A percentile compares a stretch with the other conserved stretches of the same genome.
phyloP scores from a whole-genome alignment of 2,797 vertebrate genomes.

The Meriones psammophilus region DNA sequence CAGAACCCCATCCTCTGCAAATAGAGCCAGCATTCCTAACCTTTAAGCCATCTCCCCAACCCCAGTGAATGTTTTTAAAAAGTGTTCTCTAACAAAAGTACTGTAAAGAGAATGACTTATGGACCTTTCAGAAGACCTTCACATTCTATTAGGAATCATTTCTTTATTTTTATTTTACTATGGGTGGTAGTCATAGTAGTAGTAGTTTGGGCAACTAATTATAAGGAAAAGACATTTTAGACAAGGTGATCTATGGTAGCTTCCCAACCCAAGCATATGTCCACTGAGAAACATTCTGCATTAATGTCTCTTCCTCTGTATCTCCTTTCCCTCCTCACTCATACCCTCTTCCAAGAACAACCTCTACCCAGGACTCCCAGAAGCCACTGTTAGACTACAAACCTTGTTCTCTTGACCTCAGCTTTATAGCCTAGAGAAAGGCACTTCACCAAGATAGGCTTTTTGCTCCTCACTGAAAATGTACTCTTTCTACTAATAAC shows the following conservation, averaged over 20 bases:
- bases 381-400: not conserved
- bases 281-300: constrained; percentile 18
- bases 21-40: not conserved
- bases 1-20: not conserved
- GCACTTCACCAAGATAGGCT: not conserved
- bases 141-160: not conserved
- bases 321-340: not conserved
- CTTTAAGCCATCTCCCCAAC: not conserved
- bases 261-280: not conserved
- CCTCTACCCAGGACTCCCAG: not conserved
- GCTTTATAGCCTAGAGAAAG: not conserved
- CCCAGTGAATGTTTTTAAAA: not conserved
- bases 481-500: constrained; percentile 24
- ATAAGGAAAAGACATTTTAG: not conserved
- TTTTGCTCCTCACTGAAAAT: not conserved
- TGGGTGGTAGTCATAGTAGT: not conserved
- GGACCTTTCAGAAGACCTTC: not conserved
- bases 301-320: not conserved
- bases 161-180: constrained; percentile 1
- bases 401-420: not conserved
- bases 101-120: not conserved
- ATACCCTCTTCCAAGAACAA: not conserved
- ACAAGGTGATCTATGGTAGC: not conserved
- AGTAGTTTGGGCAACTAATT: constrained; percentile 20
- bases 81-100: not conserved